Evolutionary conservation across 2,113 vertebrate species (phyloP).

Genomic region (Sander vitreus): DNA sequence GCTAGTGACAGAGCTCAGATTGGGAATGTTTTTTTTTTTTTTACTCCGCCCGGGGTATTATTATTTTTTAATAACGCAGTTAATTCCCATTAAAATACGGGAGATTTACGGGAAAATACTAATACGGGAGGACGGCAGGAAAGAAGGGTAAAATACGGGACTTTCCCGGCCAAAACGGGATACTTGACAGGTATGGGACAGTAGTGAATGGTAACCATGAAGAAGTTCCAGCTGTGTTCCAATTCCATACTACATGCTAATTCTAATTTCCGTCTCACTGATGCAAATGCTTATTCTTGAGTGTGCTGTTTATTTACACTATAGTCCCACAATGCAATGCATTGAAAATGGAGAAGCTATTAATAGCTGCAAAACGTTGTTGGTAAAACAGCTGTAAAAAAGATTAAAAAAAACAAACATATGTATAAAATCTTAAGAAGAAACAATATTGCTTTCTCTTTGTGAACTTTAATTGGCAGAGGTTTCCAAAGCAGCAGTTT

Average conservation of each 20-base stretch:
- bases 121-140: too few relatives aligned
- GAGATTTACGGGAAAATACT: too few relatives aligned
- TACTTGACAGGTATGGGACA: too few relatives aligned
- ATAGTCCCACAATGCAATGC: neutral
- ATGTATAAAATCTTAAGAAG: neutral
- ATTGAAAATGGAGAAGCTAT: neutral
- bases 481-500: neutral
- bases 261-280: neutral
- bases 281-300: neutral
- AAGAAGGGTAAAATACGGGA: too few relatives aligned
- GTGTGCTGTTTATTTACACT: too few relatives aligned
- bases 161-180: too few relatives aligned
- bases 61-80: too few relatives aligned
- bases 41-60: too few relatives aligned
- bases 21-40: too few relatives aligned
- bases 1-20: too few relatives aligned
- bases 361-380: neutral
- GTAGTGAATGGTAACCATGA: neutral
- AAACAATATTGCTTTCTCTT: neutral
- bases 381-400: neutral
- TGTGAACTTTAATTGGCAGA: neutral
- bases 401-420: neutral
- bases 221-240: neutral
- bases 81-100: too few relatives aligned
- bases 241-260: neutral